Percentiles rank a stretch among this genome's conserved stretches.
Conservation (phyloP, 2,113 vertebrate genomes). For the Phylloscopus whistleri region DNA sequence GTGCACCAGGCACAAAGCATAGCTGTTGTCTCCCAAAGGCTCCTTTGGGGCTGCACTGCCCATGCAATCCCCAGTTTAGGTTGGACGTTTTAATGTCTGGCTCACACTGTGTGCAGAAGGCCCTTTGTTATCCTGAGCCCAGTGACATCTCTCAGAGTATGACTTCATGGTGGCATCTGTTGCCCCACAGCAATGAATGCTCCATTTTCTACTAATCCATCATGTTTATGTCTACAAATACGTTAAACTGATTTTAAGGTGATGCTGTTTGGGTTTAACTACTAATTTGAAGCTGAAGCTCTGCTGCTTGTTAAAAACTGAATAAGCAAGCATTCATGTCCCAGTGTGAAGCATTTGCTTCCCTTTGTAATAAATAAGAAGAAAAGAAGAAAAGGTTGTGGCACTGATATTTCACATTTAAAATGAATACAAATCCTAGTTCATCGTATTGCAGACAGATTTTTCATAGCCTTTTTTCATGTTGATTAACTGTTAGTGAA, state of each 20-base stretch:
- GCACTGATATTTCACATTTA: neutral
- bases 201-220: neutral
- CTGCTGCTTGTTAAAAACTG: neutral
- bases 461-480: neutral
- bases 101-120: neutral
- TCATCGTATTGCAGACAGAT: neutral
- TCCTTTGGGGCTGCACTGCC: neutral
- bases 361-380: neutral
- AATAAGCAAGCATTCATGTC: neutral
- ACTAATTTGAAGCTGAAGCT: neutral
- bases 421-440: neutral
- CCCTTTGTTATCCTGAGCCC: neutral
- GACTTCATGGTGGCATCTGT: conserved; percentile 38
- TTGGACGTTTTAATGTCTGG: neutral
- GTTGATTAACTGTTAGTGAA: conserved; percentile 36
- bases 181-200: conserved; percentile 20
- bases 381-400: neutral
- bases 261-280: neutral
- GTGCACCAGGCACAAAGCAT: neutral
- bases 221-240: neutral
- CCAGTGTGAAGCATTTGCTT: neutral
- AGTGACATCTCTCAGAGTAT: neutral
- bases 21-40: neutral
- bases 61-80: fast-evolving
- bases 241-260: neutral